A percentile compares a stretch with the other conserved stretches of the same genome.
Conservation (phyloP, 2,888 invertebrate species). For the Horisme vitalbata region DNA sequence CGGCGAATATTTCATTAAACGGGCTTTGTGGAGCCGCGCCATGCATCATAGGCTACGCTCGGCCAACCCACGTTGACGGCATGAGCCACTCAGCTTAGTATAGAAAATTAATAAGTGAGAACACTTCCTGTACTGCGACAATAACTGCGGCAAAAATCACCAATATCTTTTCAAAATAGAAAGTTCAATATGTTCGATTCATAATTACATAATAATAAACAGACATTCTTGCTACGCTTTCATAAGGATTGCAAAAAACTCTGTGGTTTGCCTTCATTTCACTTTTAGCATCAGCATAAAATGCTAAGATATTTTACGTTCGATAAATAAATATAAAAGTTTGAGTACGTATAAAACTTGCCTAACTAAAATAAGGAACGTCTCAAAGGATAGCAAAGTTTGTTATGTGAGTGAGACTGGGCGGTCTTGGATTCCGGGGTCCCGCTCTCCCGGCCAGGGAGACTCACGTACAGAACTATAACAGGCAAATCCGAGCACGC, state of each 20-base stretch:
- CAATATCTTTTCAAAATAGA: too few relatives aligned
- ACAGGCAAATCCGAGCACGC: constrained; percentile 71
- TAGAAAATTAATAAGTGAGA: constrained; percentile 70
- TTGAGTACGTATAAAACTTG: constrained; percentile 33
- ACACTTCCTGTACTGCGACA: constrained; percentile 54
- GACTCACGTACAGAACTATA: constrained; percentile 71
- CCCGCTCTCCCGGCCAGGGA: constrained; percentile 44
- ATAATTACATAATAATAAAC: too few relatives aligned
- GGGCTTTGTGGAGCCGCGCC: constrained; percentile 64
- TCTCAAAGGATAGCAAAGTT: constrained; percentile 63
- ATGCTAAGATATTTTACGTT: constrained; percentile 20
- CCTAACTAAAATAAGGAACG: constrained; percentile 52
- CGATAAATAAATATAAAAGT: constrained; percentile 31
- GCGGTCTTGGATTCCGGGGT: constrained; percentile 30
- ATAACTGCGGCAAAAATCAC: constrained; percentile 36
- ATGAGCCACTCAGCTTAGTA: constrained; percentile 74
- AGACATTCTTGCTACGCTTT: too few relatives aligned
- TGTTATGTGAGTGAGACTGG: constrained; percentile 49
- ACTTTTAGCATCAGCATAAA: too few relatives aligned
- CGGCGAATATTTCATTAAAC: constrained; percentile 77
- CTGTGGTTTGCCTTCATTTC: too few relatives aligned
- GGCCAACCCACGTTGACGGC: constrained; percentile 65
- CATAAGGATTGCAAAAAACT: too few relatives aligned
- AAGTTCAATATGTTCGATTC: too few relatives aligned
- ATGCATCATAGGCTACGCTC: constrained; percentile 74